These are phyloP conservation scores for Drosophila melanosoma DNA, from an alignment of 2,888 invertebrate species.

Conservation along the genomic window DNA sequence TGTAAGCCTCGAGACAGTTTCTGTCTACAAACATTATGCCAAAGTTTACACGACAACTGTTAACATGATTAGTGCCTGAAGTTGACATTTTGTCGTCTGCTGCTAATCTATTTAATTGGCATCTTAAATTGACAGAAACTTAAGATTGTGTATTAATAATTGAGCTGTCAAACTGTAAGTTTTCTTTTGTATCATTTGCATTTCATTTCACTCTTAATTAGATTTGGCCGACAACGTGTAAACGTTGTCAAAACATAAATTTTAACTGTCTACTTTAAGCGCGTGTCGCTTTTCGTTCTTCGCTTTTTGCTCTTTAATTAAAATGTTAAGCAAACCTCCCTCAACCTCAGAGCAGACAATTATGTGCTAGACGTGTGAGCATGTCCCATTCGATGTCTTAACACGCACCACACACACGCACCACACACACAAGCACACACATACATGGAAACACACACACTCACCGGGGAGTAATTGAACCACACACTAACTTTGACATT, in stretches of 20 bases:
- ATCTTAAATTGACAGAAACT: not conserved
- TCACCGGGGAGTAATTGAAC: constrained; percentile 13
- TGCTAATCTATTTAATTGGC: not conserved
- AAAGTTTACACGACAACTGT: constrained; percentile 47
- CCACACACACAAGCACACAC: constrained; percentile 7
- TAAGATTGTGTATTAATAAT: not conserved
- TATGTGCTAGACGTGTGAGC: constrained; percentile 47
- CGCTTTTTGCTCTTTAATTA: constrained; percentile 66
- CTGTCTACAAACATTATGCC: constrained; percentile 20
- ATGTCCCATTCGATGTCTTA: constrained; percentile 47
- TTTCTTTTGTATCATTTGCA: not conserved
- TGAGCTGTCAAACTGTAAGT: not conserved
- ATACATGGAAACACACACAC: constrained; percentile 3
- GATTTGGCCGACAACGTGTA: constrained; percentile 25
- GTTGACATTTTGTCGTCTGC: constrained; percentile 16
- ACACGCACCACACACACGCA: constrained; percentile 23
- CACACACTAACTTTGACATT: constrained; percentile 47
- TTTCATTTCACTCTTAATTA: not conserved
- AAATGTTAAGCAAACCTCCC: constrained; percentile 64
- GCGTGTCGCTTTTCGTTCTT: constrained; percentile 18
- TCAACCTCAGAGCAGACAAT: constrained; percentile 33
- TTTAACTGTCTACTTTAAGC: constrained; percentile 38
- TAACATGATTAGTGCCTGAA: constrained; percentile 22
- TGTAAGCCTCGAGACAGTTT: constrained; percentile 35
- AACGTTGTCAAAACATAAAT: constrained; percentile 29